Conservation (phyloP, 1,140 invertebrate species). For the Hypsibius dujardini region DNA sequence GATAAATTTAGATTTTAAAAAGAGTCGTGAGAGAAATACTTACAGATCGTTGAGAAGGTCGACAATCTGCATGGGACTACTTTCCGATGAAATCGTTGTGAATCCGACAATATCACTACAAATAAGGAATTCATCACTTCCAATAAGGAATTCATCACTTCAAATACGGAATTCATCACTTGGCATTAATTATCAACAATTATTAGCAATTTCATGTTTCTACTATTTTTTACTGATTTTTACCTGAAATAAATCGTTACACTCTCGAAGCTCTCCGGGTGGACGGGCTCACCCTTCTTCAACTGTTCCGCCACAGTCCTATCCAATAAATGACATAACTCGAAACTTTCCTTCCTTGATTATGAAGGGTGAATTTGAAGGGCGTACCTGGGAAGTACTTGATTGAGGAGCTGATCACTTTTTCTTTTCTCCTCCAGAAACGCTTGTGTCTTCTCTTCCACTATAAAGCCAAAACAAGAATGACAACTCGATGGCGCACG, state of each 20-base stretch:
- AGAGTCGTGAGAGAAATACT: background rate
- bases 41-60: conserved; percentile 66
- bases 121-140: background rate
- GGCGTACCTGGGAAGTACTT: conserved; percentile 66
- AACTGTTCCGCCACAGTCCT: conserved; percentile 73
- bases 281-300: conserved; percentile 61
- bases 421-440: conserved; percentile 81
- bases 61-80: conserved; percentile 69
- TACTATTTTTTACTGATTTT: too few relatives aligned
- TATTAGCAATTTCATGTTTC: too few relatives aligned
- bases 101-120: conserved; percentile 80
- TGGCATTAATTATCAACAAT: too few relatives aligned
- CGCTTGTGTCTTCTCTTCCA: conserved; percentile 68
- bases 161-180: conserved; percentile 34
- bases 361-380: conserved; percentile 11
- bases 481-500: too few relatives aligned
- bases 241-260: conserved; percentile 61
- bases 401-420: conserved; percentile 69
- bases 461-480: conserved; percentile 35
- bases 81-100: conserved; percentile 74
- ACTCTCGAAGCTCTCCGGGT: conserved; percentile 67
- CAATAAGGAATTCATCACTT: conserved; percentile 30
- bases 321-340: conserved; percentile 24
- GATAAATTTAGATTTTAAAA: too few relatives aligned
- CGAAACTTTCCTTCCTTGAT: background rate